These are phyloP conservation scores for Steinernema scapterisci DNA, from an alignment of 2,888 invertebrate genomes.

Conservation along the genomic window DNA sequence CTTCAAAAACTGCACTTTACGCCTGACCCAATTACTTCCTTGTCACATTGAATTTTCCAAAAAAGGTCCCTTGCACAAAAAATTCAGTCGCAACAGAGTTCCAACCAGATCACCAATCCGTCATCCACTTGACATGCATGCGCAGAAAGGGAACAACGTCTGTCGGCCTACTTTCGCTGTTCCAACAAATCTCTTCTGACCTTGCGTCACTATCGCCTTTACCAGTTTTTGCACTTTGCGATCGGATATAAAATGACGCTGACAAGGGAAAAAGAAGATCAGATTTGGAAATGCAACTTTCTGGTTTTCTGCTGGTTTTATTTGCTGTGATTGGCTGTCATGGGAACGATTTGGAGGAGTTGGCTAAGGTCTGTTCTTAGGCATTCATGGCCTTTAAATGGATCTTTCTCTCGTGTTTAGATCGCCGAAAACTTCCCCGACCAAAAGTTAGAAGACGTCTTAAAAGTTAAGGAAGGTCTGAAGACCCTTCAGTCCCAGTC, in stretches of 20 bases:
- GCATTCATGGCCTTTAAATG: background rate
- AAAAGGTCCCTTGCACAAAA: too few relatives aligned
- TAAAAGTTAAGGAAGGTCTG: slow-evolving; percentile 9
- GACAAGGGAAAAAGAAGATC: background rate
- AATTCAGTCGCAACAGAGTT: too few relatives aligned
- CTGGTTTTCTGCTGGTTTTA: background rate
- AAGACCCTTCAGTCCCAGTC: slow-evolving; percentile 4
- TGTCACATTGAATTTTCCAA: too few relatives aligned
- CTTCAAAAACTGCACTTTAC: too few relatives aligned
- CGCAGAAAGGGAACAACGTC: background rate
- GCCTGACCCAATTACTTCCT: too few relatives aligned
- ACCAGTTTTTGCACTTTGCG: background rate
- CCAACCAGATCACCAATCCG: too few relatives aligned
- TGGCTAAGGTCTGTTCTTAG: background rate
- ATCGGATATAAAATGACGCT: background rate
- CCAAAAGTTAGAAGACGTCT: background rate
- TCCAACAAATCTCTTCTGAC: background rate
- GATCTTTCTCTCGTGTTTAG: background rate
- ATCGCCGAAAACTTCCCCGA: slow-evolving; percentile 5
- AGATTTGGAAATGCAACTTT: background rate
- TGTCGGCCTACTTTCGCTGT: slow-evolving; percentile 26
- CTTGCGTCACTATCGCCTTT: background rate
- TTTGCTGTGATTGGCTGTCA: background rate
- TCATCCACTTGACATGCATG: background rate
- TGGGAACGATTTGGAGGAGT: background rate